Conservation (phyloP, 2,797 vertebrate genomes). For the Distichodus sexfasciatus region DNA sequence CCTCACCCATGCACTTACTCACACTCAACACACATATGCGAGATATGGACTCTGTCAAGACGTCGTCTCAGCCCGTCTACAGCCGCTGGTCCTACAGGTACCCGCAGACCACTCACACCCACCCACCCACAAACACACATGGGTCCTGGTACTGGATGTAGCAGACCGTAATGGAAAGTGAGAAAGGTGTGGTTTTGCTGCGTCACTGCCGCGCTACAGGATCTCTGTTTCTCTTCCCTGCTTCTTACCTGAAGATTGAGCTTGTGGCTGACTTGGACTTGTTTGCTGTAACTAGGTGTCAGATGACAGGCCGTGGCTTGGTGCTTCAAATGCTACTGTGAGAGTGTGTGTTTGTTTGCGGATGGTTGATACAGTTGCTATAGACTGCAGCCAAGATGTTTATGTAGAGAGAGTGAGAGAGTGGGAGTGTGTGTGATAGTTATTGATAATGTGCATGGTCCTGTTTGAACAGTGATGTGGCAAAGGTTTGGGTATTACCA, state of each 20-base stretch:
- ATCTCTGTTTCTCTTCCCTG: no score
- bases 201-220: slow-evolving; percentile 30
- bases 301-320: background rate
- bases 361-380: background rate
- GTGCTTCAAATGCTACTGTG: background rate
- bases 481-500: background rate
- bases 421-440: background rate
- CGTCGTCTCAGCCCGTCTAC: slow-evolving; percentile 69
- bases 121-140: slow-evolving; percentile 17
- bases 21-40: background rate
- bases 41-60: slow-evolving; percentile 72
- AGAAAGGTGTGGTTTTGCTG: slow-evolving; percentile 22
- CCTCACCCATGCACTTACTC: background rate
- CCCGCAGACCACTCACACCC: background rate
- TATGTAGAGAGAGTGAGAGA: no score
- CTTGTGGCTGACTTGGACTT: background rate
- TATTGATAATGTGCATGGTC: background rate
- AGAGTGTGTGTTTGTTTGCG: background rate
- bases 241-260: background rate
- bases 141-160: background rate
- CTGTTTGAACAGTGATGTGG: background rate
- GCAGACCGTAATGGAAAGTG: background rate
- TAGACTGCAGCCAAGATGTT: background rate
- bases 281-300: slow-evolving; percentile 19
- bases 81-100: slow-evolving; percentile 84